Base-by-base conservation (phyloP, 2,797 vertebrate genomes). In the Dicrostonyx torquatus region DNA sequence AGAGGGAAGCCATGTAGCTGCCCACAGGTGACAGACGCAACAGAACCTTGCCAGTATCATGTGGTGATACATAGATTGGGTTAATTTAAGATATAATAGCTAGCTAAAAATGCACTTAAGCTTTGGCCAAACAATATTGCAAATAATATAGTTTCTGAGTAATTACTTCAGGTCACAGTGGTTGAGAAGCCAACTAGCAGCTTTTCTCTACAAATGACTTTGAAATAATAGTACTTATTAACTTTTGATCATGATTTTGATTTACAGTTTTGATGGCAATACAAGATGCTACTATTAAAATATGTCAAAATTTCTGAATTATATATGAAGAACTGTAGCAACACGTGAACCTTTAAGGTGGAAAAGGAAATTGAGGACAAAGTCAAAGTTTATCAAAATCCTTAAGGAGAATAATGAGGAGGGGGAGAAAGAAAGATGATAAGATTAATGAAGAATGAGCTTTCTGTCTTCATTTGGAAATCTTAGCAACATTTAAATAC, bases 291-390 rank as follows among this genome's bases (percentile, higher is more conserved):
- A 13, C 0, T 60, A 84, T 80, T 92, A 77, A 96, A 87, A n/a
- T 40, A 8, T 66, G 13, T 43, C 73, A 93, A 94, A 50, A 64
- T 26, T 72, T 55, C 40, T 94, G 43, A 88, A 66, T 94, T 86
- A 9, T 85, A 50, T 68, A 26, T 58, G 34, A 96, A 43, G 15
- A 68, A 40, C n/a, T 87, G 13, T 62, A 86, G 34, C 31, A 89
- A 95, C 78, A 70, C 8, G 77, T 29, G 45, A 90, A 72, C 22
- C 8, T 73, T 80, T 20, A 66, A 79, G 64, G 85, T 73, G 50
- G 20, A 91, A 89, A 53, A 83, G 5, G 7, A 48, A 31, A 87
- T 45, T 58, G 34, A 89, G 66, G 26, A 2, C 3, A 15, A 43
- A 73, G 26, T 31, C 48, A 50, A 70, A 75, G 43, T 45, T 86